Conservation (phyloP, 1,140 invertebrate genomes). For the Formica exsecta region DNA sequence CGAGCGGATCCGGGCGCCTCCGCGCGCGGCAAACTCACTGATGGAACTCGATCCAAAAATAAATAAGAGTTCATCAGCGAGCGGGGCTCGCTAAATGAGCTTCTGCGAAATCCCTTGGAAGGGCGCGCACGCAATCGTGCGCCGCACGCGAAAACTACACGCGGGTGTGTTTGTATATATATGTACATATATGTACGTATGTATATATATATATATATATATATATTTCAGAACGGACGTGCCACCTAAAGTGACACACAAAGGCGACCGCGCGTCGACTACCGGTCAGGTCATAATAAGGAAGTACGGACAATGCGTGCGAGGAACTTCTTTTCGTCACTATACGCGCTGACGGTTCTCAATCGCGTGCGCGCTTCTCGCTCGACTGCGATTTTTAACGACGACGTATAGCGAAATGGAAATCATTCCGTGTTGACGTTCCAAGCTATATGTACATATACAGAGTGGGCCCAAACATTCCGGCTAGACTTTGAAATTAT, state of each 20-base stretch:
- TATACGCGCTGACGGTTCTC: slow-evolving; percentile 52
- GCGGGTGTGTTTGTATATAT: neutral
- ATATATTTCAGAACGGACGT: slow-evolving; percentile 67
- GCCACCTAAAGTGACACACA: slow-evolving; percentile 75
- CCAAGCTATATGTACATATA: neutral
- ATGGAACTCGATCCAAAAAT: slow-evolving; percentile 69
- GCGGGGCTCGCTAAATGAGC: slow-evolving; percentile 59
- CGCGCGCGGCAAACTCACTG: slow-evolving; percentile 31
- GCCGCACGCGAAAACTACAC: slow-evolving; percentile 43
- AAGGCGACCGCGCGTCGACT: slow-evolving; percentile 70
- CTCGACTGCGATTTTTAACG: slow-evolving; percentile 24
- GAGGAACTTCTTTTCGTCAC: slow-evolving; percentile 68
- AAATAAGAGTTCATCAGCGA: slow-evolving; percentile 74
- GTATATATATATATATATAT: too few relatives aligned
- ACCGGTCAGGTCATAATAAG: slow-evolving; percentile 74
- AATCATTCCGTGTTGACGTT: slow-evolving; percentile 5
- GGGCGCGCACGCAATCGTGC: slow-evolving; percentile 32
- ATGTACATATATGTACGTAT: neutral
- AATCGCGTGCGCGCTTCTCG: slow-evolving; percentile 19
- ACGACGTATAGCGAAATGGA: neutral
- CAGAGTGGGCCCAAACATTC: too few relatives aligned
- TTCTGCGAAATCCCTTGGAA: slow-evolving; percentile 62
- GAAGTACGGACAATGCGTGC: slow-evolving; percentile 74
- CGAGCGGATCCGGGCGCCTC: slow-evolving; percentile 40
- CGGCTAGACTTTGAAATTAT: too few relatives aligned